These are phyloP conservation scores for Epinephelus fuscoguttatus DNA, from an alignment of 2,113 vertebrate species.

Conservation along the genomic window DNA sequence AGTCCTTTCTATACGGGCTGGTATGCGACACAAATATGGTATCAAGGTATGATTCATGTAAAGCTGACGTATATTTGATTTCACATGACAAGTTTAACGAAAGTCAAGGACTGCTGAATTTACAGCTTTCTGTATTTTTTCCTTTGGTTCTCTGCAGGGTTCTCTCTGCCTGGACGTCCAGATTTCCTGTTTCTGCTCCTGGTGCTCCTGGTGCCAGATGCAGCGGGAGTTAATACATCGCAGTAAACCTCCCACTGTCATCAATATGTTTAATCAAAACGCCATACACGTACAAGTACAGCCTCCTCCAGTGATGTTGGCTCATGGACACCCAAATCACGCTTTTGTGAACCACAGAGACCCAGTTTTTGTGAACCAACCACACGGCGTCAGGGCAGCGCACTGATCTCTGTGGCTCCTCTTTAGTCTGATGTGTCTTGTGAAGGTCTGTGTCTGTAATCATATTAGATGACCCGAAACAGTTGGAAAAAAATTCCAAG, in stretches of 20 bases:
- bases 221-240: constrained; percentile 54
- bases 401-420: background rate
- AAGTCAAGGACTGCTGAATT: background rate
- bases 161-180: too few species aligned
- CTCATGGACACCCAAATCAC: background rate
- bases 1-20: constrained; percentile 33
- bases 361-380: background rate
- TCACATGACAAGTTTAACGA: too few species aligned
- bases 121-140: too few species aligned
- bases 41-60: constrained; percentile 49
- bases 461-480: too few species aligned
- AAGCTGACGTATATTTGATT: background rate
- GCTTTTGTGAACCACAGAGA: too few species aligned
- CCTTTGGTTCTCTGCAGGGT: too few species aligned
- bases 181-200: constrained; percentile 60
- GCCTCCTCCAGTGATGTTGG: background rate
- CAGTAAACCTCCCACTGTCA: background rate
- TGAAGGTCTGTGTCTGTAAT: too few species aligned
- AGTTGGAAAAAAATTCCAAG: too few species aligned
- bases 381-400: rapidly evolving
- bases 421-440: background rate
- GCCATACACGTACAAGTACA: background rate
- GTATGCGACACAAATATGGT: constrained; percentile 51
- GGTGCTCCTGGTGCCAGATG: constrained; percentile 74
- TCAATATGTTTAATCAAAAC: background rate